Conservation (phyloP, 2,797 vertebrate genomes). For the Epinephelus awoara region DNA sequence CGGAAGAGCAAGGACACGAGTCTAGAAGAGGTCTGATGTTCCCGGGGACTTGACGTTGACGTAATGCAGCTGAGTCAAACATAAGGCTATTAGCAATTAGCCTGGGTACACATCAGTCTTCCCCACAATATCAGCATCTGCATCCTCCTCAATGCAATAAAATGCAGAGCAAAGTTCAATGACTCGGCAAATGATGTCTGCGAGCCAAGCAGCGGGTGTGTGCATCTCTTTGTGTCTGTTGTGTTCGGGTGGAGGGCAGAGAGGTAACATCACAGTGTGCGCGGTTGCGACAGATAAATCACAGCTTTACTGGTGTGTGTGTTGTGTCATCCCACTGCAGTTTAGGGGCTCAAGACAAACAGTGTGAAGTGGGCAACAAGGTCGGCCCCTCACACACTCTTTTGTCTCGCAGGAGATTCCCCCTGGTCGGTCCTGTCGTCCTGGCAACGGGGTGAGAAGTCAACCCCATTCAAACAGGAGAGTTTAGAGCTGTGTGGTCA, state of each 20-base stretch:
- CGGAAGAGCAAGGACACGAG: constrained; percentile 37
- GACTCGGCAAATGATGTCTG: constrained; percentile 55
- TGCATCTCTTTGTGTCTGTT: constrained; percentile 36
- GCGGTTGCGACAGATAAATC: constrained; percentile 65
- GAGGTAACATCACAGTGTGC: constrained; percentile 61
- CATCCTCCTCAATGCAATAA: constrained; percentile 36
- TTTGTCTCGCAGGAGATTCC: constrained; percentile 80
- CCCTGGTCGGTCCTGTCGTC: constrained; percentile 61
- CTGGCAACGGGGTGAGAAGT: constrained; percentile 79
- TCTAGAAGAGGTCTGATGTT: constrained; percentile 53
- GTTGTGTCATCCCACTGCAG: constrained; percentile 60
- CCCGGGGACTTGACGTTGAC: constrained; percentile 49
- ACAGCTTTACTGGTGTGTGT: constrained; percentile 68
- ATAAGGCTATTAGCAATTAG: constrained; percentile 64
- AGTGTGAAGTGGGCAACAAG: constrained; percentile 82
- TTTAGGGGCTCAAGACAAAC: constrained; percentile 79
- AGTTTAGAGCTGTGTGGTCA: constrained; percentile 57
- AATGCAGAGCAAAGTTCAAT: constrained; percentile 46
- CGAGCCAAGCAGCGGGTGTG: constrained; percentile 17
- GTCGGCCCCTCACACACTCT: constrained; percentile 66
- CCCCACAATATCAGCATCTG: constrained; percentile 40
- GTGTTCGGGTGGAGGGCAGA: constrained; percentile 37
- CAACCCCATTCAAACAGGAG: constrained; percentile 71
- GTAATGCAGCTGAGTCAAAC: constrained; percentile 66
- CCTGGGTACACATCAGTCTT: constrained; percentile 36